Percentiles rank a stretch among this genome's conserved stretches.
Conservation (phyloP, 2,113 vertebrate species). For the Alligator mississippiensis region DNA sequence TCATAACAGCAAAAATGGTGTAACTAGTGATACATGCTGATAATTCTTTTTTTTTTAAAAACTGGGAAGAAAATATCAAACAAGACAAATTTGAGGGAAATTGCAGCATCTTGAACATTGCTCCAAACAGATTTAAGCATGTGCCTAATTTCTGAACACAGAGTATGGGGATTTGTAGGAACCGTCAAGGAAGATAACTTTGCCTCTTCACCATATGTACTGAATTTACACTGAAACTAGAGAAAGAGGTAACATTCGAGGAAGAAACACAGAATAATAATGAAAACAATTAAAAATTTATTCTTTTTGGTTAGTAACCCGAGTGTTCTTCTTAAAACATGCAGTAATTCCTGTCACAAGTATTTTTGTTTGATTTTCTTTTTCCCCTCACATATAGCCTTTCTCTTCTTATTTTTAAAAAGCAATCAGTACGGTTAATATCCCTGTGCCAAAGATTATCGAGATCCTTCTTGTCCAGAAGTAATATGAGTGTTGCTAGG, state of each 20-base stretch:
- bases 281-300: not conserved
- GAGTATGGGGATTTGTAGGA: not conserved
- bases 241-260: not conserved
- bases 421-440: slow-evolving; percentile 99
- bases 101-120: not conserved
- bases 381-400: slow-evolving; percentile 11
- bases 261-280: not conserved
- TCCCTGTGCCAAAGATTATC: slow-evolving; percentile 98
- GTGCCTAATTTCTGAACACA: not conserved
- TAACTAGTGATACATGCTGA: no score
- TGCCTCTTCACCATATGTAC: fast-evolving
- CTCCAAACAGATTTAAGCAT: not conserved
- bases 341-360: not conserved
- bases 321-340: not conserved
- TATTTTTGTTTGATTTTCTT: not conserved
- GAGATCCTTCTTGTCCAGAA: slow-evolving; percentile 96
- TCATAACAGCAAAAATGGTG: no score
- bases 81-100: not conserved
- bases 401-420: slow-evolving; percentile 57
- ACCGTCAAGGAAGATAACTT: not conserved
- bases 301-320: not conserved
- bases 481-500: slow-evolving; percentile 96
- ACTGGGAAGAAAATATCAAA: no score
- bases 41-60: no score
- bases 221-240: not conserved